These are phyloP conservation scores for Hepsetus odoe DNA, from an alignment of 2,113 vertebrate genomes.

Conservation along the genomic window DNA sequence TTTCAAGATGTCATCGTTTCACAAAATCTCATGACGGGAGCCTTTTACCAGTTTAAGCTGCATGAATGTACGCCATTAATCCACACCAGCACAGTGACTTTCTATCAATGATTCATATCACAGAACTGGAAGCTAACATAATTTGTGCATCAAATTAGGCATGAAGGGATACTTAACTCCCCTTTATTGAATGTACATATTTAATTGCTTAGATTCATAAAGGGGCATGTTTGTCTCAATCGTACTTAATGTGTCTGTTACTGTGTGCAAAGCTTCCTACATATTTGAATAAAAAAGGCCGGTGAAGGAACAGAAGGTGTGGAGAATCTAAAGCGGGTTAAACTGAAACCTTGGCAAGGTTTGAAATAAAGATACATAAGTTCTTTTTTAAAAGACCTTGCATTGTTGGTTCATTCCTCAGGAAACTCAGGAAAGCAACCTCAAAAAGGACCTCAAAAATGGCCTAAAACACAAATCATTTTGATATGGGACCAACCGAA, in stretches of 20 bases:
- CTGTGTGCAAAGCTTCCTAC: too few relatives aligned
- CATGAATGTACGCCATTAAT: conserved; percentile 51
- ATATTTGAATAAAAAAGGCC: too few relatives aligned
- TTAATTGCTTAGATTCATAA: neutral
- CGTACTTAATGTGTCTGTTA: too few relatives aligned
- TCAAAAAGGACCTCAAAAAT: conserved; percentile 66
- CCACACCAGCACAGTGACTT: conserved; percentile 45
- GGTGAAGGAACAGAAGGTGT: too few relatives aligned
- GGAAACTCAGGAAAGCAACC: neutral
- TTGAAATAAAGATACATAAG: too few relatives aligned
- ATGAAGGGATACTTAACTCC: conserved; percentile 30
- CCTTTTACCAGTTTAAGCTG: conserved; percentile 54
- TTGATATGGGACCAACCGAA: neutral
- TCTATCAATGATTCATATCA: conserved; percentile 57
- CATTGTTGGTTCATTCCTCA: neutral
- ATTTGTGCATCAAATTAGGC: conserved; percentile 54
- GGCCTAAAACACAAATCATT: too few relatives aligned
- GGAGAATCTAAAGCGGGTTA: too few relatives aligned
- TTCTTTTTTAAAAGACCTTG: too few relatives aligned
- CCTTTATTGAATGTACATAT: neutral
- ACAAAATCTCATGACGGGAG: conserved; percentile 42
- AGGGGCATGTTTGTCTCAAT: neutral
- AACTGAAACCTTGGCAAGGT: too few relatives aligned
- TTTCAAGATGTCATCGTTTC: conserved; percentile 38
- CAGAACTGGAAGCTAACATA: conserved; percentile 29